These are phyloP conservation scores for Gastracanthus pulcherrimus DNA, from an alignment of 2,888 invertebrate species.

Conservation along the genomic window DNA sequence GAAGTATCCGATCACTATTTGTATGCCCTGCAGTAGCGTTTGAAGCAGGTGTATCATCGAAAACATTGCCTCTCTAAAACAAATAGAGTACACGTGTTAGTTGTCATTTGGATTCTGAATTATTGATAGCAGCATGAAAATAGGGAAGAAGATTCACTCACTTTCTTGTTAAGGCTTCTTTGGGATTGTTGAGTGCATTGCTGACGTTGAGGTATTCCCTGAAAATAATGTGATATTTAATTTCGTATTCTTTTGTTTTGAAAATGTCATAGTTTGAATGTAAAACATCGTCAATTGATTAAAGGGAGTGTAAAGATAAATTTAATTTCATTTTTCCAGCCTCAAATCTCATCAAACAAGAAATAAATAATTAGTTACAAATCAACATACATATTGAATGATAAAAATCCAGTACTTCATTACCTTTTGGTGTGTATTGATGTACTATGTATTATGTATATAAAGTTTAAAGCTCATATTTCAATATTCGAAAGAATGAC, in stretches of 20 bases:
- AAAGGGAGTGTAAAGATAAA: too few species aligned
- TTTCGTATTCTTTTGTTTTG: not conserved
- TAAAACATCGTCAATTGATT: too few species aligned
- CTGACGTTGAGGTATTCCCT: constrained; percentile 67
- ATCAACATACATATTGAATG: too few species aligned
- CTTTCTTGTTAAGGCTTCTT: constrained; percentile 57
- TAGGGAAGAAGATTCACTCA: constrained; percentile 46
- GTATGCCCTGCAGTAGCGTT: constrained; percentile 69
- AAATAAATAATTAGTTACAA: too few species aligned
- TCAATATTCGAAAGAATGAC: too few species aligned
- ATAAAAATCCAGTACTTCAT: too few species aligned
- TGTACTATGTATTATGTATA: too few species aligned
- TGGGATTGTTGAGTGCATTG: constrained; percentile 22
- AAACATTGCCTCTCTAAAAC: constrained; percentile 69
- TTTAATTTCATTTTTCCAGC: too few species aligned
- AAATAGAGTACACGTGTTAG: not conserved
- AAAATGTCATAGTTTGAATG: not conserved
- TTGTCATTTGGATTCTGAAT: not conserved
- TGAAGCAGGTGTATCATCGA: constrained; percentile 70
- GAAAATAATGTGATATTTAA: constrained; percentile 7
- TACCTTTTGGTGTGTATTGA: too few species aligned
- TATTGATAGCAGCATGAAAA: not conserved
- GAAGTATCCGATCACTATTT: constrained; percentile 80
- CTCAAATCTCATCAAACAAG: too few species aligned
- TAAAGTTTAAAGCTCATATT: too few species aligned